These are phyloP conservation scores for Naso thynnoides DNA, from an alignment of 2,797 vertebrate genomes.

Conservation along the genomic window DNA sequence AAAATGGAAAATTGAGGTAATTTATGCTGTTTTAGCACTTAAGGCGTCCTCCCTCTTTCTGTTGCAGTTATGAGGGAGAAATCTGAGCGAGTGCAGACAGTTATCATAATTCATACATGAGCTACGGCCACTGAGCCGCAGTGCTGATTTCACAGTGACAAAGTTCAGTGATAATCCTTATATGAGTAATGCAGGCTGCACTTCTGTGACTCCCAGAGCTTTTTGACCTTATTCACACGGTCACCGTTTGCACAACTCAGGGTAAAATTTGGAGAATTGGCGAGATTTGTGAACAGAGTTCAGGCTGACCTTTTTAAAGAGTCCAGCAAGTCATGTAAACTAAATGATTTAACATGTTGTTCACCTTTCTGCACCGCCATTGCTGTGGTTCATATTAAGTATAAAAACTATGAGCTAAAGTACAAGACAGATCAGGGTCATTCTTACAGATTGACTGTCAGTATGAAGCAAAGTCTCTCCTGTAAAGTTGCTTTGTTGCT, in stretches of 20 bases:
- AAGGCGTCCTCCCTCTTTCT: conserved; percentile 57
- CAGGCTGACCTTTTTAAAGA: not conserved
- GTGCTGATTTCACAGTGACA: conserved; percentile 33
- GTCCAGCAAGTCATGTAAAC: not conserved
- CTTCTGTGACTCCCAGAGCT: conserved; percentile 15
- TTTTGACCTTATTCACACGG: conserved; percentile 10
- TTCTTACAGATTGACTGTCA: not conserved
- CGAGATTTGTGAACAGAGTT: not conserved
- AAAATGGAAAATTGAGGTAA: conserved; percentile 72
- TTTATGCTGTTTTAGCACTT: conserved; percentile 56
- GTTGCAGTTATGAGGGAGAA: conserved; percentile 38
- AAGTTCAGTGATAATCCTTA: conserved; percentile 41
- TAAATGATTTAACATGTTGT: not conserved
- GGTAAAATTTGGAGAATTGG: not conserved
- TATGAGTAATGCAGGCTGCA: conserved; percentile 36
- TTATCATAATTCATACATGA: conserved; percentile 48
- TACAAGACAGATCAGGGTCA: not conserved
- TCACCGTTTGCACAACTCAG: not conserved
- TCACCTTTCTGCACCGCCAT: not conserved
- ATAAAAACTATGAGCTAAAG: not conserved
- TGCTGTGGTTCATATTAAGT: too few relatives aligned
- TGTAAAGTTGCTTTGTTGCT: not conserved
- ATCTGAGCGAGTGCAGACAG: conserved; percentile 17
- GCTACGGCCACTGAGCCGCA: conserved; percentile 25
- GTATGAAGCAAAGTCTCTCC: not conserved